These are phyloP conservation scores for Meles meles DNA, from an alignment of 2,113 vertebrate species.

Conservation along the genomic window DNA sequence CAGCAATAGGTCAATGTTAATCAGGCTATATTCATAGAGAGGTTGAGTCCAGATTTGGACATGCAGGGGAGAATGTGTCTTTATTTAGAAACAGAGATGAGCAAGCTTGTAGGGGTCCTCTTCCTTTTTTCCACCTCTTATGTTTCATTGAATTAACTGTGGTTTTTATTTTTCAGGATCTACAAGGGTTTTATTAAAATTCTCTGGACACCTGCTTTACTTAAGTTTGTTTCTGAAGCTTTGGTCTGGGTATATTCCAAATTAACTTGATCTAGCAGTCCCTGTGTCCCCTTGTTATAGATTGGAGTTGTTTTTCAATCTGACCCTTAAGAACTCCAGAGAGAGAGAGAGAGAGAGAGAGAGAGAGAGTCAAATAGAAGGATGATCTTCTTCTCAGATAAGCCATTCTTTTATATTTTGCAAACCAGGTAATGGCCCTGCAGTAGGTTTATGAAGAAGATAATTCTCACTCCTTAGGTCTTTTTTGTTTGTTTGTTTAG, in stretches of 20 bases:
- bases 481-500: not conserved
- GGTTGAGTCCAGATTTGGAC: not conserved
- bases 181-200: not conserved
- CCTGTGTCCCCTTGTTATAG: not conserved
- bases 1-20: not conserved
- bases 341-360: not conserved
- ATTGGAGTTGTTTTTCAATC: not conserved
- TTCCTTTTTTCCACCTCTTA: not conserved
- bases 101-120: not conserved
- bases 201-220: not conserved
- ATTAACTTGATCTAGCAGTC: not conserved
- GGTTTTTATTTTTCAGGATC: not conserved
- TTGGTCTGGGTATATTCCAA: not conserved
- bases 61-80: not conserved
- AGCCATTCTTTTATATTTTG: not conserved
- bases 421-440: not conserved
- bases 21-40: not conserved
- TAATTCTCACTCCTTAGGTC: not conserved
- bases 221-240: not conserved
- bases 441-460: not conserved
- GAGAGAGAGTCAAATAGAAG: not conserved
- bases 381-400: not conserved
- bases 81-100: not conserved
- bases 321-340: not conserved
- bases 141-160: not conserved